Conservation (phyloP, 2,113 vertebrate genomes). For the Peromyscus leucopus region DNA sequence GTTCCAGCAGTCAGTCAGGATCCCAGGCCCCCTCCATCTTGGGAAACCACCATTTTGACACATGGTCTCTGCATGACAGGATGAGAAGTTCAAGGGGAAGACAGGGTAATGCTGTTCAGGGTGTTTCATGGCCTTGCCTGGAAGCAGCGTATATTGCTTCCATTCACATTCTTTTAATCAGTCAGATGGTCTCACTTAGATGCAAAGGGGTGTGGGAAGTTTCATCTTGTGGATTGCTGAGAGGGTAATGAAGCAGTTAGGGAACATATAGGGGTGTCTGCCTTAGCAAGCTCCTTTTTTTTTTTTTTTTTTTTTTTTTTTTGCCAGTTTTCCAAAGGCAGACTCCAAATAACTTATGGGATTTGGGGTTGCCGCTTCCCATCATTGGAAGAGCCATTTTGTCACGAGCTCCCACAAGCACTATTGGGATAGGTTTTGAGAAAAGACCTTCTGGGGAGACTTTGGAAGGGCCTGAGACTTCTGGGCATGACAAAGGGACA, state of each 20-base stretch:
- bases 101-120: not conserved
- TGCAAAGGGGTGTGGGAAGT: not conserved
- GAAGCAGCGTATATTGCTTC: not conserved
- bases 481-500: not conserved
- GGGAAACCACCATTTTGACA: not conserved
- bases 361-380: not conserved
- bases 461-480: not conserved
- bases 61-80: not conserved
- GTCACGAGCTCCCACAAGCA: not conserved
- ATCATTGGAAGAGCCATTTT: not conserved
- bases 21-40: not conserved
- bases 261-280: not conserved
- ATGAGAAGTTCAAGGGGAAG: not conserved
- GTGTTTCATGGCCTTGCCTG: not conserved
- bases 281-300: not conserved
- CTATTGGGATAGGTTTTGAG: not conserved
- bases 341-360: not conserved
- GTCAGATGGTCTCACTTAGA: constrained; percentile 3
- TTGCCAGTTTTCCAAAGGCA: constrained; percentile 8
- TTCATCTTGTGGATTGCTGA: not conserved
- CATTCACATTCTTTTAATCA: constrained; percentile 28
- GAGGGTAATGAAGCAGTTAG: not conserved
- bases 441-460: not conserved
- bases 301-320: not conserved
- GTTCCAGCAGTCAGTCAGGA: not conserved